phyloP scores from a whole-genome alignment of 2,888 invertebrate species.

The Auanema sp. region DNA sequence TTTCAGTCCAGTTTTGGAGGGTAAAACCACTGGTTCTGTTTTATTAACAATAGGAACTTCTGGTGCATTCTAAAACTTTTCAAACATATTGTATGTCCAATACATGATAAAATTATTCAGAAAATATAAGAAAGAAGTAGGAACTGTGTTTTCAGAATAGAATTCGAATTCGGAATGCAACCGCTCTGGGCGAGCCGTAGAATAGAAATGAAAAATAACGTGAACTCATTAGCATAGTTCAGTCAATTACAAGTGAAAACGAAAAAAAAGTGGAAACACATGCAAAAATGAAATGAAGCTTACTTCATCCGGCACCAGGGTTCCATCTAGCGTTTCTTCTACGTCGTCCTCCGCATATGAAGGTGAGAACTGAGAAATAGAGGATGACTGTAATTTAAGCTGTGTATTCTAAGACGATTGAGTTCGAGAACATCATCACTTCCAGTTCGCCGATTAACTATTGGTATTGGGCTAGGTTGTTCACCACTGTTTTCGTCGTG shows the following conservation, averaged over 20 bases:
- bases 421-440: too few species aligned
- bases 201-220: too few species aligned
- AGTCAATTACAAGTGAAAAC: too few species aligned
- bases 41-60: background rate
- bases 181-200: too few species aligned
- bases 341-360: background rate
- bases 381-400: background rate
- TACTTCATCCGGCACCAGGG: background rate
- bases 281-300: background rate
- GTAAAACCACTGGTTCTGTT: constrained; percentile 20
- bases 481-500: constrained; percentile 17
- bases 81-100: too few species aligned
- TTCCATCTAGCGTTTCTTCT: background rate
- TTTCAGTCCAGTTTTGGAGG: constrained; percentile 28
- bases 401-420: background rate
- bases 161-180: too few species aligned
- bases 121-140: too few species aligned
- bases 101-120: too few species aligned
- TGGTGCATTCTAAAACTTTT: too few species aligned
- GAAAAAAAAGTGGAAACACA: too few species aligned
- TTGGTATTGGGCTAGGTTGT: constrained; percentile 1
- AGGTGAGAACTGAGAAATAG: background rate
- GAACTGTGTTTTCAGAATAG: too few species aligned
- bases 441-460: constrained; percentile 3
- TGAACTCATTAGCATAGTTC: too few species aligned